A percentile compares a stretch with the other conserved stretches of the same genome.
phyloP scores from a whole-genome alignment of 2,888 invertebrate species.

The Diogma glabrata region DNA sequence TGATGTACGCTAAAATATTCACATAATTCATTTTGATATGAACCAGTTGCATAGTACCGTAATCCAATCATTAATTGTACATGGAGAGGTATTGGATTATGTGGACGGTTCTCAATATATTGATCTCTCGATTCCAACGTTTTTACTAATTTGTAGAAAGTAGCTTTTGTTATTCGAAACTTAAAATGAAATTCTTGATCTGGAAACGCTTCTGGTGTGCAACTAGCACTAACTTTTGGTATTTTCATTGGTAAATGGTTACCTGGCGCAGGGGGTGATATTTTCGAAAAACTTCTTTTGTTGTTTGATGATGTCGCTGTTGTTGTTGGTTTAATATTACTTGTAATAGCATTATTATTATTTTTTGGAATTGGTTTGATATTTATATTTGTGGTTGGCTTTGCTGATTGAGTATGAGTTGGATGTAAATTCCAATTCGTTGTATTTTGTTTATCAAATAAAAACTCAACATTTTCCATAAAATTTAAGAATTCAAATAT shows the following conservation, averaged over 20 bases:
- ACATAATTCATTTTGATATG: constrained; percentile 7
- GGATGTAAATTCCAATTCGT: too few relatives aligned
- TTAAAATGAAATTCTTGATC: not conserved
- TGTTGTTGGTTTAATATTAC: not conserved
- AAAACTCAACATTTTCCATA: constrained; percentile 5
- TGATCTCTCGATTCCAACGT: not conserved
- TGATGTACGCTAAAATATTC: constrained; percentile 5
- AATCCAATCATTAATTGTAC: constrained; percentile 7
- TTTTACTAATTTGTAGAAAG: constrained; percentile 1
- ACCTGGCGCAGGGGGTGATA: not conserved
- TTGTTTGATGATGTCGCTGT: not conserved
- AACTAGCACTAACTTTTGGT: constrained; percentile 1
- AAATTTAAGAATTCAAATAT: constrained; percentile 4
- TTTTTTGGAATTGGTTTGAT: too few relatives aligned
- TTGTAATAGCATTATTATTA: not conserved
- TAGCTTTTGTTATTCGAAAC: constrained; percentile 7
- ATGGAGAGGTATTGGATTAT: constrained; percentile 4
- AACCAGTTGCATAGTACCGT: constrained; percentile 5
- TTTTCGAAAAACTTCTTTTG: not conserved
- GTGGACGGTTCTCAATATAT: constrained; percentile 3
- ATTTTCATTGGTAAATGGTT: constrained; percentile 2
- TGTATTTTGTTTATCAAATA: constrained; percentile 3
- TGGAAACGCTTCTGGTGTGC: not conserved
- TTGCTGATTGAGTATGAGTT: too few relatives aligned
- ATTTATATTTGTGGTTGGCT: too few relatives aligned